phyloP scores from a whole-genome alignment of 1,140 invertebrate species.

The Lepidurus arcticus region DNA sequence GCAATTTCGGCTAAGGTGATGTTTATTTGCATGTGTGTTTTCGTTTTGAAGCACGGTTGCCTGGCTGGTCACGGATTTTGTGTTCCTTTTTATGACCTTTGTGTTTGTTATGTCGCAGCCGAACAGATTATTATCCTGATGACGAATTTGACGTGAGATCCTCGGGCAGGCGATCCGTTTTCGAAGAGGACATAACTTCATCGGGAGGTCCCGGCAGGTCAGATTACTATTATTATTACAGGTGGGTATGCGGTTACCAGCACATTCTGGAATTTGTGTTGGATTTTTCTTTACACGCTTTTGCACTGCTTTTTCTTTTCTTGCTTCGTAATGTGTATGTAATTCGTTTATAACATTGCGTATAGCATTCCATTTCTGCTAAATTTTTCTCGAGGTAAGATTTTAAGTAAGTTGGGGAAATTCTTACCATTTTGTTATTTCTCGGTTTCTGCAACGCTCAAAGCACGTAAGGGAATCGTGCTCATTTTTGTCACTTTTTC shows the following conservation, averaged over 20 bases:
- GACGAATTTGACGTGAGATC: constrained; percentile 5
- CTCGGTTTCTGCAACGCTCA: background rate
- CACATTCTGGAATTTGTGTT: background rate
- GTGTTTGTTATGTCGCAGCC: constrained; percentile 14
- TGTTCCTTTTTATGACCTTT: background rate
- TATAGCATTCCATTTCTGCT: background rate
- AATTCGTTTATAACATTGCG: background rate
- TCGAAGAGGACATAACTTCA: background rate
- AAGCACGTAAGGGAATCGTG: background rate
- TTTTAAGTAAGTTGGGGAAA: background rate
- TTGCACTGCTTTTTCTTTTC: background rate
- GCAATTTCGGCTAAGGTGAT: background rate
- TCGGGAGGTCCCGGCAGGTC: constrained; percentile 16
- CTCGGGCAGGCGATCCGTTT: background rate
- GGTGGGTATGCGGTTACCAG: background rate
- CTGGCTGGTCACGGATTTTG: constrained; percentile 6
- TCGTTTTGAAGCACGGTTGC: background rate
- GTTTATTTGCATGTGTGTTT: background rate
- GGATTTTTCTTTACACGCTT: background rate
- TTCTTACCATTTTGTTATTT: constrained; percentile 17
- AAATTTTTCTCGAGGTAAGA: background rate
- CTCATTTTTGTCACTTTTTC: background rate
- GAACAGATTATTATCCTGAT: background rate
- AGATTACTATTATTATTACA: constrained; percentile 16
- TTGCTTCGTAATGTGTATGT: background rate